These are phyloP conservation scores for Lasioglossum lativentre DNA, from an alignment of 2,888 invertebrate genomes.

Conservation along the genomic window DNA sequence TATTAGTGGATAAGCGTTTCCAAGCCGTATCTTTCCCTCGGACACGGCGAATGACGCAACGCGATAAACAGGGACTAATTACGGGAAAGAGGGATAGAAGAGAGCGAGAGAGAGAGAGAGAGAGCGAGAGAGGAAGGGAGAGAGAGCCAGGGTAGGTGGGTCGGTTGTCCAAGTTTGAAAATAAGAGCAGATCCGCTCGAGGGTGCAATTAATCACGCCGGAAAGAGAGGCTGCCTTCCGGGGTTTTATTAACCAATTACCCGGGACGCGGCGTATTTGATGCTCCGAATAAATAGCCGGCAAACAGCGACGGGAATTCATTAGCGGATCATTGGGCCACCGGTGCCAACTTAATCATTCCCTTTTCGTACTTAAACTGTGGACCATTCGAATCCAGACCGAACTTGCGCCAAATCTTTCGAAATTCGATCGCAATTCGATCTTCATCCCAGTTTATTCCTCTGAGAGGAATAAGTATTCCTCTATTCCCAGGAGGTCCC, in stretches of 20 bases:
- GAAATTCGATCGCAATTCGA: not conserved
- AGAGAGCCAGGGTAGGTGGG: slow-evolving; percentile 29
- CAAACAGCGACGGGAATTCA: slow-evolving; percentile 71
- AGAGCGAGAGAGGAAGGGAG: not conserved
- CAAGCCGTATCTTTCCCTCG: slow-evolving; percentile 21
- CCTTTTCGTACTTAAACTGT: slow-evolving; percentile 22
- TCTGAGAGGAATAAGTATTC: too few species aligned
- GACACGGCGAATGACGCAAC: slow-evolving; percentile 33
- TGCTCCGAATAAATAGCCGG: slow-evolving; percentile 75
- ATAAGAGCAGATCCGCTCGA: slow-evolving; percentile 67
- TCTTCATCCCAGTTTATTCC: not conserved
- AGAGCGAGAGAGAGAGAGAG: not conserved
- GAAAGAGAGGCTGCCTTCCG: slow-evolving; percentile 76
- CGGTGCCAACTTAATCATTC: slow-evolving; percentile 46
- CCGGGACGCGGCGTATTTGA: slow-evolving; percentile 71
- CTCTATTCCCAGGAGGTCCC: too few species aligned
- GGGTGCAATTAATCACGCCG: slow-evolving; percentile 77
- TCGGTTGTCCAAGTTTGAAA: slow-evolving; percentile 62
- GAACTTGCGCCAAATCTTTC: not conserved
- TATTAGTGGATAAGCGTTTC: slow-evolving; percentile 45
- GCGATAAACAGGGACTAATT: slow-evolving; percentile 59
- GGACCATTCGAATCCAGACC: not conserved
- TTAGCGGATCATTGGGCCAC: slow-evolving; percentile 67
- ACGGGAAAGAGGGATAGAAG: not conserved
- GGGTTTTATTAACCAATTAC: slow-evolving; percentile 79